A percentile compares a stretch with the other conserved stretches of the same genome.
Evolutionary conservation across 2,113 vertebrate species (phyloP).

Genomic region (Eidolon helvum): DNA sequence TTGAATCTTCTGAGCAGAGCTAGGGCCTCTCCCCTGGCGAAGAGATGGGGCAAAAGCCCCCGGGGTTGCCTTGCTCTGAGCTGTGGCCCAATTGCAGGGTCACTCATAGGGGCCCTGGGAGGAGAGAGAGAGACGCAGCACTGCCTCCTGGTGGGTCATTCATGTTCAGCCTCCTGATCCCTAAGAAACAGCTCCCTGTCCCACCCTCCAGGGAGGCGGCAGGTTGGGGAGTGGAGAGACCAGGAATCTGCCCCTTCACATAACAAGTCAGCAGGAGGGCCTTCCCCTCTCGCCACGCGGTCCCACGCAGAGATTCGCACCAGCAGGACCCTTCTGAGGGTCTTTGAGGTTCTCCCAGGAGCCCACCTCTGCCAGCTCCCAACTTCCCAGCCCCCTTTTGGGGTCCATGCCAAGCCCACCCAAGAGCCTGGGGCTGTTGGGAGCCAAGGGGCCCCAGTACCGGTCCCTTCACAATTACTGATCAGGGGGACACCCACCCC

Average conservation of each 20-base stretch:
- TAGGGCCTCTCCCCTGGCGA: not conserved
- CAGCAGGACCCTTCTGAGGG: conserved; percentile 66
- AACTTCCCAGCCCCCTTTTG: not conserved
- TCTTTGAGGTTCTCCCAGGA: conserved; percentile 57
- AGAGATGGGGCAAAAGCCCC: not conserved
- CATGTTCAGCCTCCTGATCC: not conserved
- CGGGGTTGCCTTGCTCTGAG: not conserved
- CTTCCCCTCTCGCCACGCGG: not conserved
- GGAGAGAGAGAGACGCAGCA: not conserved
- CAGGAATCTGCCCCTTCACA: not conserved
- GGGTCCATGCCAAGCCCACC: not conserved
- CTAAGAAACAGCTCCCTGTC: not conserved
- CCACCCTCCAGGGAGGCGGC: not conserved
- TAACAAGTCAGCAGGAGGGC: not conserved
- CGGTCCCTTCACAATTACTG: conserved; percentile 9
- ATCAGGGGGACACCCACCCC: not conserved
- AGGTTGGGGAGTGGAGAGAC: too few species aligned
- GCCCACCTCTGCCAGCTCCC: conserved; percentile 60
- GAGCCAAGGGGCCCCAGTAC: not conserved
- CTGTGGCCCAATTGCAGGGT: not conserved
- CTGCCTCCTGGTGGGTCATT: not conserved
- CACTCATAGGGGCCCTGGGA: not conserved
- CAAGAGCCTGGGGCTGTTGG: conserved; percentile 23
- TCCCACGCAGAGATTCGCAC: conserved; percentile 67
- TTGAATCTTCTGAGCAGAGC: conserved; percentile 33